A percentile compares a stretch with the other conserved stretches of the same genome.
Evolutionary conservation across 2,797 vertebrate genomes (phyloP).

Genomic region (Luscinia megarhynchos): DNA sequence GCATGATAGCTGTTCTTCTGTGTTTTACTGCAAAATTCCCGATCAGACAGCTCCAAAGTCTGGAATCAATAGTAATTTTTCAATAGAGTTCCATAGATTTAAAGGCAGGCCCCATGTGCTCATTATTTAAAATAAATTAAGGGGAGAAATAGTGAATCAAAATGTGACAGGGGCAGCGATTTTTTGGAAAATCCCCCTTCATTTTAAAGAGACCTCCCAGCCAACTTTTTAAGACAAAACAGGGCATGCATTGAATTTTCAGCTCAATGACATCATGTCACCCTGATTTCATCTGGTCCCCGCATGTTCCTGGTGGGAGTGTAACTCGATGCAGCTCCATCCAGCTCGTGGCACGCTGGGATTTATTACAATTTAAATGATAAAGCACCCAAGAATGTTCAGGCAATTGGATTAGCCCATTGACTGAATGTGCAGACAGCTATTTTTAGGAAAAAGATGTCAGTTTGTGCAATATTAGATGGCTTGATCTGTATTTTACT

Average conservation of each 20-base stretch:
- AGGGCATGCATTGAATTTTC: constrained; percentile 46
- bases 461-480: constrained; percentile 52
- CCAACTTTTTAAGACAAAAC: constrained; percentile 45
- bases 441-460: constrained; percentile 74
- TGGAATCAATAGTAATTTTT: neutral
- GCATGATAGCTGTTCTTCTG: neutral
- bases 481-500: constrained; percentile 29
- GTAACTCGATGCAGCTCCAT: constrained; percentile 52
- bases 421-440: constrained; percentile 74
- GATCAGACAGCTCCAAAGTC: neutral
- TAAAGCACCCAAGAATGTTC: constrained; percentile 76
- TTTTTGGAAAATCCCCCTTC: constrained; percentile 26
- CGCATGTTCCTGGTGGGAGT: constrained; percentile 64
- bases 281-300: constrained; percentile 69
- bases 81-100: neutral
- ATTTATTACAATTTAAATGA: constrained; percentile 80
- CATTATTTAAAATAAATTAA: neutral
- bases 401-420: constrained; percentile 78
- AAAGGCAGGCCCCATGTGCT: neutral
- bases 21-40: neutral
- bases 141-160: neutral
- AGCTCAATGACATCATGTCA: constrained; percentile 41
- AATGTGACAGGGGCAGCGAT: neutral
- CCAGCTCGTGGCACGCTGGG: constrained; percentile 58
- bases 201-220: neutral